Conservation (phyloP, 2,113 vertebrate genomes). For the Atherinomorus stipes region DNA sequence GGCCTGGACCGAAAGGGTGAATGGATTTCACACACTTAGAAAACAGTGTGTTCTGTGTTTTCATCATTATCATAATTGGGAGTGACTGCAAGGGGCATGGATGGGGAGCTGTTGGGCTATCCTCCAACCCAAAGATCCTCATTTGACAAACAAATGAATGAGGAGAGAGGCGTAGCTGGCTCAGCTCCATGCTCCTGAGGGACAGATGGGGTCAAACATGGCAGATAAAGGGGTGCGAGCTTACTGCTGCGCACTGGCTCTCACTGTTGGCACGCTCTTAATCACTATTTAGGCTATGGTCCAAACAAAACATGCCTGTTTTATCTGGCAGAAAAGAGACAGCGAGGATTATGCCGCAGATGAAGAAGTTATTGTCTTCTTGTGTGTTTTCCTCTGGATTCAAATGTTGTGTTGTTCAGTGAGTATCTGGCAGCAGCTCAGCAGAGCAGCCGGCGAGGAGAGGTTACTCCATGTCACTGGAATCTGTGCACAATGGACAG, state of each 20-base stretch:
- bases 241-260: constrained; percentile 6
- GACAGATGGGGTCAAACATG: constrained; percentile 54
- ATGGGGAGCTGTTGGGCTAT: constrained; percentile 37
- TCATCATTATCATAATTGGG: constrained; percentile 74
- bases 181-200: constrained; percentile 28
- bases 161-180: constrained; percentile 40
- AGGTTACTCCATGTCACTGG: constrained; percentile 78
- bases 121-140: constrained; percentile 19
- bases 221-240: constrained; percentile 51
- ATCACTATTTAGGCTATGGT: constrained; percentile 31
- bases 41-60: constrained; percentile 55
- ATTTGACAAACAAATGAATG: constrained; percentile 65
- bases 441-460: constrained; percentile 52
- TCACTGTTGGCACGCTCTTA: constrained; percentile 39
- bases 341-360: constrained; percentile 41
- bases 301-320: constrained; percentile 60
- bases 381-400: constrained; percentile 45
- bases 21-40: constrained; percentile 48
- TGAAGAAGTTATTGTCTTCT: constrained; percentile 39
- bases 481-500: constrained; percentile 71
- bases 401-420: constrained; percentile 55
- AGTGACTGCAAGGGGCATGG: constrained; percentile 45
- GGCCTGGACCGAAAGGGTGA: neutral
- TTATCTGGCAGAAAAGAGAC: constrained; percentile 10
- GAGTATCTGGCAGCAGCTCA: constrained; percentile 58